Percentiles rank a stretch among this genome's conserved stretches.
These are phyloP conservation scores for Sander lucioperca DNA, from an alignment of 2,113 vertebrate species.

Conservation along the genomic window DNA sequence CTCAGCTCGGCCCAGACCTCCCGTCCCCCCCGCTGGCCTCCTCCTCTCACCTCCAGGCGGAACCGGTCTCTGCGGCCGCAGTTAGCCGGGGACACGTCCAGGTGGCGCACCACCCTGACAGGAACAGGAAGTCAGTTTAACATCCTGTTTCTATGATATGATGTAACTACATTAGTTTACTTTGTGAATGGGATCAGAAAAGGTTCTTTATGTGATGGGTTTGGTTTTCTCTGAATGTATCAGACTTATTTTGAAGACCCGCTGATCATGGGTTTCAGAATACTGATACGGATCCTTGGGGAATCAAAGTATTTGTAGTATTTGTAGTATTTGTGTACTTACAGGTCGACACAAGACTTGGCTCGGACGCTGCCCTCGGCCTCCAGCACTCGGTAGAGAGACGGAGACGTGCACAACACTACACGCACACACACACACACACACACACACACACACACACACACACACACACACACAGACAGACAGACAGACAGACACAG, in stretches of 20 bases:
- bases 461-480: background rate
- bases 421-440: background rate
- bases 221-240: too few relatives aligned
- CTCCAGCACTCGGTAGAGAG: constrained; percentile 57
- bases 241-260: too few relatives aligned
- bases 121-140: background rate
- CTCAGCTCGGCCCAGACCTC: constrained; percentile 59
- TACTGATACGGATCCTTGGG: too few relatives aligned
- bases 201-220: too few relatives aligned
- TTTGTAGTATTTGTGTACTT: background rate
- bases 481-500: background rate
- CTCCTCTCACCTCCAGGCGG: constrained; percentile 50
- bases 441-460: background rate
- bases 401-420: constrained; percentile 44
- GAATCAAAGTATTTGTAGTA: too few relatives aligned
- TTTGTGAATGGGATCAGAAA: too few relatives aligned
- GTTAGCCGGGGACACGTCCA: constrained; percentile 33
- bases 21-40: constrained; percentile 43
- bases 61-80: constrained; percentile 54
- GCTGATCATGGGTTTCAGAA: too few relatives aligned
- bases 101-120: constrained; percentile 55
- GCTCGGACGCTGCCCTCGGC: constrained; percentile 8
- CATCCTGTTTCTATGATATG: too few relatives aligned
- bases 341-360: constrained; percentile 43
- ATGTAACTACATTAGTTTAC: too few relatives aligned